phyloP scores from a whole-genome alignment of 2,888 invertebrate species.

The Orthosia incerta region DNA sequence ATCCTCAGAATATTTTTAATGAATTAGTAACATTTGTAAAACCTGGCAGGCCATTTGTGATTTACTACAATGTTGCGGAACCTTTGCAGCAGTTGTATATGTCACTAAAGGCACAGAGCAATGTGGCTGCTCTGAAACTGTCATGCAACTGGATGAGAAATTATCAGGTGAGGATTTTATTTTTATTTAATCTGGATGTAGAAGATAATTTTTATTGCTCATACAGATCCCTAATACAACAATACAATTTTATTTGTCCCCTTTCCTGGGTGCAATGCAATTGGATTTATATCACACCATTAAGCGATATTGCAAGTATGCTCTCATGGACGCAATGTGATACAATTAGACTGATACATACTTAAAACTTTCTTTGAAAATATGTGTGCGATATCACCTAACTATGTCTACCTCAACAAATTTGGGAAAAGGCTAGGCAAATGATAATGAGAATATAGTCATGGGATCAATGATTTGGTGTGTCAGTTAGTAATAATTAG shows the following conservation, averaged over 20 bases:
- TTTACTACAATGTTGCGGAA: slow-evolving; percentile 95
- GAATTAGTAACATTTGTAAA: slow-evolving; percentile 94
- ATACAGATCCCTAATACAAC: not conserved
- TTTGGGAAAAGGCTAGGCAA: not conserved
- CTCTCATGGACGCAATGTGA: too few species aligned
- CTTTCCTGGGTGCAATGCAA: not conserved
- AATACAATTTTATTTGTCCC: not conserved
- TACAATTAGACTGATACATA: too few species aligned
- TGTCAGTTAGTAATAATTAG: too few species aligned
- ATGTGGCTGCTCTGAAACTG: slow-evolving; percentile 94
- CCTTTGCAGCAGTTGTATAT: slow-evolving; percentile 96
- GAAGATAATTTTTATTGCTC: not conserved
- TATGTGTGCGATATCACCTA: too few species aligned
- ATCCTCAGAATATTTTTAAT: slow-evolving; percentile 95
- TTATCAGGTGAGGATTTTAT: slow-evolving; percentile 93
- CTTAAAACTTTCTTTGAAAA: too few species aligned
- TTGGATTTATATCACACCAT: too few species aligned
- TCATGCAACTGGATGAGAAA: slow-evolving; percentile 96
- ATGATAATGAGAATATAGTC: too few species aligned
- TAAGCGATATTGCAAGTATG: too few species aligned
- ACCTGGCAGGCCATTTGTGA: slow-evolving; percentile 95
- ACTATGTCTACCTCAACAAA: too few species aligned
- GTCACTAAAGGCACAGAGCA: slow-evolving; percentile 93
- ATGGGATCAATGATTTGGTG: not conserved
- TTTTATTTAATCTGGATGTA: not conserved